Percentiles rank a stretch among this genome's conserved stretches.
These are phyloP conservation scores for Drosophila funebris DNA, from an alignment of 1,140 invertebrate genomes.

Conservation along the genomic window DNA sequence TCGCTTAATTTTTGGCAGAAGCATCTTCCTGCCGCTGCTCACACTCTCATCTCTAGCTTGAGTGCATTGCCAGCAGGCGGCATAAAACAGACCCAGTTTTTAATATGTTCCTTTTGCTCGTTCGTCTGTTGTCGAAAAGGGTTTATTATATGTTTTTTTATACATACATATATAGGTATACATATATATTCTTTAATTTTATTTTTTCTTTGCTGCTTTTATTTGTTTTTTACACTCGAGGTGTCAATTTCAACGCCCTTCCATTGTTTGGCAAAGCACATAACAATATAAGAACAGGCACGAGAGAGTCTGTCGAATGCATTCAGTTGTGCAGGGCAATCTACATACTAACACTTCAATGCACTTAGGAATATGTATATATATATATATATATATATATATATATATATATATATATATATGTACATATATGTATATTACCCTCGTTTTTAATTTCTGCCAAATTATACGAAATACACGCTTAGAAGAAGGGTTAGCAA, in stretches of 20 bases:
- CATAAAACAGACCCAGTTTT: constrained; percentile 36
- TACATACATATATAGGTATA: constrained; percentile 21
- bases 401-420: too few species aligned
- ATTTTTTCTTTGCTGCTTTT: constrained; percentile 42
- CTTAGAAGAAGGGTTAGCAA: constrained; percentile 39
- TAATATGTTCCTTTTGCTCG: constrained; percentile 30
- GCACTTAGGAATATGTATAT: too few species aligned
- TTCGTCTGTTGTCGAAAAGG: constrained; percentile 42
- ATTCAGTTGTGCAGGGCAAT: neutral
- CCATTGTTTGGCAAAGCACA: constrained; percentile 59
- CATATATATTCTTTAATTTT: constrained; percentile 47
- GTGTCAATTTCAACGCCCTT: constrained; percentile 81
- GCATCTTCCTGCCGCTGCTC: neutral
- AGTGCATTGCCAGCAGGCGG: constrained; percentile 28
- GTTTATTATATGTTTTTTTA: constrained; percentile 2
- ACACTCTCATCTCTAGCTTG: constrained; percentile 25
- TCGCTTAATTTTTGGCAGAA: neutral
- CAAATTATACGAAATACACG: constrained; percentile 70
- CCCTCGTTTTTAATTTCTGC: constrained; percentile 79
- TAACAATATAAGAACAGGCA: constrained; percentile 29
- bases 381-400: too few species aligned
- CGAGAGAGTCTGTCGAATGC: constrained; percentile 6
- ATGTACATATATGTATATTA: constrained; percentile 77
- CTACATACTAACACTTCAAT: constrained; percentile 45
- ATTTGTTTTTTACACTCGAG: constrained; percentile 74